A percentile compares a stretch with the other conserved stretches of the same genome.
Conservation (phyloP, 2,113 vertebrate species). For the Geococcyx californianus region DNA sequence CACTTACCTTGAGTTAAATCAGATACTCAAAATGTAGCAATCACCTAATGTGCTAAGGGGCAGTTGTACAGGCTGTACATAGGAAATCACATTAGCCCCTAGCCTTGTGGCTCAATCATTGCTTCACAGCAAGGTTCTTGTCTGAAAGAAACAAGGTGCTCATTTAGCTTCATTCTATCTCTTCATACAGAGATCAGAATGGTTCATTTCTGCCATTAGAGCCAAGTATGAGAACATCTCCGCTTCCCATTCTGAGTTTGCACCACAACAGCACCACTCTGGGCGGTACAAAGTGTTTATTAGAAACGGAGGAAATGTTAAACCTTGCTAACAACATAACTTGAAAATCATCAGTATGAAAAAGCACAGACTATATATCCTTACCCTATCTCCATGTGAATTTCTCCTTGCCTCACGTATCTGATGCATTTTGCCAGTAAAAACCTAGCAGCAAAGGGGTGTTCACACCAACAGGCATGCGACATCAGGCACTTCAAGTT, state of each 20-base stretch:
- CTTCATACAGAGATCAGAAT: rapidly evolving
- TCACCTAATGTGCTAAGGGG: neutral
- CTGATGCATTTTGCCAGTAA: neutral
- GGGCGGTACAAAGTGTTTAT: neutral
- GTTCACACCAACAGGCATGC: neutral
- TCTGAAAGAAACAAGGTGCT: neutral
- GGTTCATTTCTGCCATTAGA: neutral
- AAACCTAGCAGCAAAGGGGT: neutral
- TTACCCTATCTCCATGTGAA: neutral
- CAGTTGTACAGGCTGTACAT: neutral
- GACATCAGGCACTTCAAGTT: neutral
- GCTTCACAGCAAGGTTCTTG: neutral
- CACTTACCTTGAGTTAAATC: neutral
- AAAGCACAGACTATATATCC: neutral
- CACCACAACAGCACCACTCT: neutral
- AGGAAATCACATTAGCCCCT: neutral
- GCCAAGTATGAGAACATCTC: neutral
- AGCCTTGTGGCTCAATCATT: neutral
- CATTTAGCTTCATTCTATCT: neutral
- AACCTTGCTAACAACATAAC: neutral
- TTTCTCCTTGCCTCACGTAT: neutral
- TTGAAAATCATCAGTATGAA: neutral
- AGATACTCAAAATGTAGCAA: neutral
- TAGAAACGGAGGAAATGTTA: neutral
- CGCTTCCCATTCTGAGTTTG: neutral